A percentile compares a stretch with the other conserved stretches of the same genome.
Conservation (phyloP, 2,888 invertebrate species). For the Actias luna region DNA sequence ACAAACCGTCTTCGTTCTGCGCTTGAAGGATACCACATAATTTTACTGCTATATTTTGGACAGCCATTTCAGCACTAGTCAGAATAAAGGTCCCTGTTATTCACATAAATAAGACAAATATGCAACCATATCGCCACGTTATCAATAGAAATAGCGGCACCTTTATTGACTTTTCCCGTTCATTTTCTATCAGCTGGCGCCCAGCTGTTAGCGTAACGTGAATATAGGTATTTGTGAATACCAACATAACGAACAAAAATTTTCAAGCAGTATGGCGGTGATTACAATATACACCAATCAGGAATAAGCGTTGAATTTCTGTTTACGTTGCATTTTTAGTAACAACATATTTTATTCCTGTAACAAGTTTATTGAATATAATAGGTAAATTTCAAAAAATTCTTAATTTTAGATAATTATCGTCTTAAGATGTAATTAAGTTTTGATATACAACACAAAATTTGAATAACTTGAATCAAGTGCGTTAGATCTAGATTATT, state of each 20-base stretch:
- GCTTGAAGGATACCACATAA: slow-evolving; percentile 79
- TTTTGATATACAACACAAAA: not conserved
- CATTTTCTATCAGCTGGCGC: slow-evolving; percentile 77
- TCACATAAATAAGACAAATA: slow-evolving; percentile 37
- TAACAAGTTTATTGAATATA: not conserved
- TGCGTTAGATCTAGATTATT: not conserved
- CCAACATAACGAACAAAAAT: slow-evolving; percentile 48
- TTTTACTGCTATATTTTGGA: slow-evolving; percentile 82
- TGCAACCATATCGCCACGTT: slow-evolving; percentile 45
- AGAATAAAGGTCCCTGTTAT: slow-evolving; percentile 38
- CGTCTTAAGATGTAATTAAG: not conserved
- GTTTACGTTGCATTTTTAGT: slow-evolving; percentile 38
- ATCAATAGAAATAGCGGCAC: slow-evolving; percentile 47
- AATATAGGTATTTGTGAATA: slow-evolving; percentile 46
- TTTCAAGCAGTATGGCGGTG: slow-evolving; percentile 34
- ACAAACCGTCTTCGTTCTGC: slow-evolving; percentile 73
- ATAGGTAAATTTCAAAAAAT: not conserved
- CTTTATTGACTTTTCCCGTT: slow-evolving; percentile 71
- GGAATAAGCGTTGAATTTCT: slow-evolving; percentile 37
- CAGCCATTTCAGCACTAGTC: slow-evolving; percentile 51
- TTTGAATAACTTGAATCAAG: not conserved
- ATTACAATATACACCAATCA: slow-evolving; percentile 52
- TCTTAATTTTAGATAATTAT: not conserved
- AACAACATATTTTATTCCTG: not conserved
- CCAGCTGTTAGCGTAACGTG: slow-evolving; percentile 68